A percentile compares a stretch with the other conserved stretches of the same genome.
These are phyloP conservation scores for Dascillus cervinus DNA, from an alignment of 2,888 invertebrate genomes.

Conservation along the genomic window DNA sequence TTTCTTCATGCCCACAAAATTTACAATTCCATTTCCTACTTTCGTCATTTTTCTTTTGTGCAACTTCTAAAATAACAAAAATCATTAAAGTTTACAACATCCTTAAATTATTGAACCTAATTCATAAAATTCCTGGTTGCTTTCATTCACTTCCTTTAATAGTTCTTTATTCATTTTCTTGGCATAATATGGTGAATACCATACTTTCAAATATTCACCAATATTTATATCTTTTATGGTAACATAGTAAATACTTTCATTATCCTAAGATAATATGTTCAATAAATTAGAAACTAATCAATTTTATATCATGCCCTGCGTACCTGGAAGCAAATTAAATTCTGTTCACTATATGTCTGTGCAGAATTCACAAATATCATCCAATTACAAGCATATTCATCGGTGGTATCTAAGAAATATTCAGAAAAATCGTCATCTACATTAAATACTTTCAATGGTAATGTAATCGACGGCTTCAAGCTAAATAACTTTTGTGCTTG, in stretches of 20 bases:
- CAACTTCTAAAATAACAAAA: too few relatives aligned
- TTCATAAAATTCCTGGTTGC: background rate
- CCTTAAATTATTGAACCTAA: background rate
- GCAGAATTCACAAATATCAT: constrained; percentile 50
- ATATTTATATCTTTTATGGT: constrained; percentile 39
- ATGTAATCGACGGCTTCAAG: constrained; percentile 33
- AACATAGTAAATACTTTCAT: constrained; percentile 42
- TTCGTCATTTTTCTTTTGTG: constrained; percentile 32
- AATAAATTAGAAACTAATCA: constrained; percentile 1
- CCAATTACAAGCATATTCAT: constrained; percentile 54
- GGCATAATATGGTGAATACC: constrained; percentile 54
- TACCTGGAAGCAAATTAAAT: constrained; percentile 54
- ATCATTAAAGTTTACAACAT: too few relatives aligned
- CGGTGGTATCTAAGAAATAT: constrained; percentile 47
- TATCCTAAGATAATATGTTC: constrained; percentile 33
- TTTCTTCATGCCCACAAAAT: constrained; percentile 39
- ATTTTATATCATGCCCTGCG: constrained; percentile 12
- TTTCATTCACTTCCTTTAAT: too few relatives aligned
- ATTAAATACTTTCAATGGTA: constrained; percentile 44
- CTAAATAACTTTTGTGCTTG: constrained; percentile 35
- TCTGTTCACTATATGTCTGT: constrained; percentile 43
- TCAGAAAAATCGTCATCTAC: constrained; percentile 36
- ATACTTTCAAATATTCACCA: constrained; percentile 48
- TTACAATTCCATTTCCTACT: constrained; percentile 42
- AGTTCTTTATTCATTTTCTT: constrained; percentile 38